Base-by-base conservation (phyloP, 2,797 vertebrate species). In the Xiphorhynchus erythropygius region DNA sequence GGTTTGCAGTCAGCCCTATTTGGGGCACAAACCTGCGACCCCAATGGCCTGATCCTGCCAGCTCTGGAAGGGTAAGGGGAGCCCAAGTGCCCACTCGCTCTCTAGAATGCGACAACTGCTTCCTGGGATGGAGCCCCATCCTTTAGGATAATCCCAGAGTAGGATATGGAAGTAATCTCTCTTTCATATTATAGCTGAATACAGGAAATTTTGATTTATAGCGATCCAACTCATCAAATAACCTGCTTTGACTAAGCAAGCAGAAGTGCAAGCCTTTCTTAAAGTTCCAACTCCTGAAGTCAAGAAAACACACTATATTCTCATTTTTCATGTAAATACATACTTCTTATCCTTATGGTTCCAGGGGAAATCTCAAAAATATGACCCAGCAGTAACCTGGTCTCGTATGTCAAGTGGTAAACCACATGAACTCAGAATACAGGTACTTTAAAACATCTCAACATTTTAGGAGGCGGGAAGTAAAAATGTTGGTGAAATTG, bases 311-410 rank as follows among this genome's bases (percentile, higher is more conserved):
- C 55, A 73, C 53, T 49, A 55, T 60, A 88, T 63, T 95, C 80
- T 96, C 87, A 84, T 59, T 49, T 94, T 94, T 91, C 89, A 90
- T 55, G 49, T 91, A 76, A 91, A 90, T 87, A 90, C 64, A 53
- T 80, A 86, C 74, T 80, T 86, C 67, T 88, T 73, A 89, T 39
- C 62, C 76, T 83, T 84, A 79, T 21, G 74, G 83, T 95, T 96
- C 76, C 76, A 90, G 85, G 77, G 67, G 49, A 94, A 91, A 88
- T 87, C 93, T 96, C 91, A 89, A 82, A 85, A 90, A 79, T 69
- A 95, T 68, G 67, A 93, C 87, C 91, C 68, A 78, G 81, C 76
- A 93, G 76, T 91, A 94, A 92, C 87, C 83, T 79, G 49, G 57
- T 93, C 87, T 92, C 59, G 0, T 62, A 79, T 73, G 52, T 79